Evolutionary conservation across 2,113 vertebrate species (phyloP).

Genomic region (Boleophthalmus pectinirostris): DNA sequence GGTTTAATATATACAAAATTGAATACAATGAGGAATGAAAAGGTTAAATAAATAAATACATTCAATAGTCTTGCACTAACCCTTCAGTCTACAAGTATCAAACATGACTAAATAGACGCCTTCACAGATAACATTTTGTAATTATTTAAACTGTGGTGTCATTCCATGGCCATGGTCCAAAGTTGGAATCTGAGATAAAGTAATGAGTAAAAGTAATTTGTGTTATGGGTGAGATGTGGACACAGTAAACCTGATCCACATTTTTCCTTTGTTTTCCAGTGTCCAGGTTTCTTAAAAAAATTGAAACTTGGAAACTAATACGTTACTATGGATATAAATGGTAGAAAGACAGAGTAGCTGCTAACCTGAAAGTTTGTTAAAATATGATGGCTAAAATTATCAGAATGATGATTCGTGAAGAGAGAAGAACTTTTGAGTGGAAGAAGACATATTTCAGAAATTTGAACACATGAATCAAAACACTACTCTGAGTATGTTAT

Average conservation of each 20-base stretch:
- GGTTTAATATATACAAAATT: no score
- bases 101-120: constrained; percentile 16
- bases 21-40: constrained; percentile 38
- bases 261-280: no score
- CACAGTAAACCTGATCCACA: not conserved
- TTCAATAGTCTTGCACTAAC: no score
- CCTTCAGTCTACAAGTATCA: not conserved
- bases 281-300: no score
- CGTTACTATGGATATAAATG: no score
- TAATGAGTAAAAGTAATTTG: constrained; percentile 4
- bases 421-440: no score
- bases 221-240: not conserved
- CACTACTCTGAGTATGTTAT: not conserved
- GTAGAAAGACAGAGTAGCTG: no score
- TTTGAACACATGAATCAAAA: not conserved
- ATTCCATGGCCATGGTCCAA: constrained; percentile 33
- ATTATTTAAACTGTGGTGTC: constrained; percentile 40
- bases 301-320: no score
- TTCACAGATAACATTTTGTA: constrained; percentile 31
- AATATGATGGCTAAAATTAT: no score
- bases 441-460: not conserved
- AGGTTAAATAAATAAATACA: not conserved
- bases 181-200: constrained; percentile 21
- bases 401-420: no score
- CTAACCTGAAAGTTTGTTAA: no score